Evolutionary conservation across 2,113 vertebrate species (phyloP).

Genomic region (Mustelus asterias): DNA sequence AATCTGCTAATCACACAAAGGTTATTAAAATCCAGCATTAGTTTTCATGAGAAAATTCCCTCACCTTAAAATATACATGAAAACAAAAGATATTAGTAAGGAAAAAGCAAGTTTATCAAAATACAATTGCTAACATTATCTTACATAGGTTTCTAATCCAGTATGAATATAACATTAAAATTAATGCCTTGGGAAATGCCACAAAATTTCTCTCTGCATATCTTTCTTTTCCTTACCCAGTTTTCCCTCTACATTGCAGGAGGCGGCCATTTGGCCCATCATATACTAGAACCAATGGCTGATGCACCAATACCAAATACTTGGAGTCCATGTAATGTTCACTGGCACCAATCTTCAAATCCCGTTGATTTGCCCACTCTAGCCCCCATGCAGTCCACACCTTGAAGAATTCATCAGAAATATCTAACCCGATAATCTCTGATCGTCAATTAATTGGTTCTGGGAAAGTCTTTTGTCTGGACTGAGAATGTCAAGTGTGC

Average conservation of each 20-base stretch:
- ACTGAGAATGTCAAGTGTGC: not conserved
- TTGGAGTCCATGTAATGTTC: not conserved
- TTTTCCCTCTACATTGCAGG: not conserved
- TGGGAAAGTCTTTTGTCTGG: not conserved
- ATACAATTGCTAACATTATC: not conserved
- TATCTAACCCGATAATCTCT: not conserved
- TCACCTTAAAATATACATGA: not conserved
- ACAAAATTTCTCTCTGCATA: not conserved
- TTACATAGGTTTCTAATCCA: not conserved
- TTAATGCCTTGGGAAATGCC: not conserved
- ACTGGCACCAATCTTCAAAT: not conserved
- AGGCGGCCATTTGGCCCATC: too few species aligned
- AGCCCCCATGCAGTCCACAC: not conserved
- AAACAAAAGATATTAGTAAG: not conserved
- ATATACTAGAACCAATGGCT: not conserved
- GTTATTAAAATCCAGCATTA: not conserved
- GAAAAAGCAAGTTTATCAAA: not conserved
- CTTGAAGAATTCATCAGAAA: not conserved
- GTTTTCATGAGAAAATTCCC: slow-evolving; percentile 1
- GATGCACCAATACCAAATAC: not conserved
- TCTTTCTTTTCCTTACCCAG: not conserved
- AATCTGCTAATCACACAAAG: slow-evolving; percentile 55
- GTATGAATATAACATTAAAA: not conserved
- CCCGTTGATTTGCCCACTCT: not conserved
- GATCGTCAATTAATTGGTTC: not conserved